Evolutionary conservation across 2,113 vertebrate genomes (phyloP).

Genomic region (Eurystomus gularis): DNA sequence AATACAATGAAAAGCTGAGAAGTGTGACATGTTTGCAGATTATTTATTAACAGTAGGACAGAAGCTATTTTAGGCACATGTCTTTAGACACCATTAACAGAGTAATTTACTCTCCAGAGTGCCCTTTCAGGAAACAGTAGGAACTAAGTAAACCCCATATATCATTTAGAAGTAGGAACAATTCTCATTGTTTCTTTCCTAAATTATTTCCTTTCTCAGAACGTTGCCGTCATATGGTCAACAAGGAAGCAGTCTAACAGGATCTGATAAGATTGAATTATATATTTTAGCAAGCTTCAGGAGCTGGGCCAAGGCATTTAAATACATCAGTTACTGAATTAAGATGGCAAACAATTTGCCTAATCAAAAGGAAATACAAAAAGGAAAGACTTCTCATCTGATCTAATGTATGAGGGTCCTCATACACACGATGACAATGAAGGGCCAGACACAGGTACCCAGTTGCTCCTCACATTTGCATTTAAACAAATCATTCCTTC

Average conservation of each 20-base stretch:
- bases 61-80: constrained; percentile 35
- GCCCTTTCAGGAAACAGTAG: constrained; percentile 62
- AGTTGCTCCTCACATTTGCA: background rate
- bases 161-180: constrained; percentile 52
- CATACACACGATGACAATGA: background rate
- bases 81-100: constrained; percentile 60
- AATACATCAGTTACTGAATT: background rate
- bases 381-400: background rate
- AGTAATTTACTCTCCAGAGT: constrained; percentile 59
- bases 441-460: background rate
- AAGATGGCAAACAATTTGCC: background rate
- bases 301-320: background rate
- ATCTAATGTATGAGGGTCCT: background rate
- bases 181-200: constrained; percentile 56
- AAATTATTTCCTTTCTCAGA: constrained; percentile 59
- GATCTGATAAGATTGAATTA: constrained; percentile 13
- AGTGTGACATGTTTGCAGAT: constrained; percentile 22
- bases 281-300: background rate
- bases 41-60: constrained; percentile 56
- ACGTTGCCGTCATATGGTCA: constrained; percentile 38
- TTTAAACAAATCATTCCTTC: background rate
- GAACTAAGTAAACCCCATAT: constrained; percentile 59
- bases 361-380: background rate
- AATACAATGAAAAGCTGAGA: constrained; percentile 28
- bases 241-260: background rate